These are phyloP conservation scores for Agapetus fuscipes DNA, from an alignment of 2,888 invertebrate species.

Conservation along the genomic window DNA sequence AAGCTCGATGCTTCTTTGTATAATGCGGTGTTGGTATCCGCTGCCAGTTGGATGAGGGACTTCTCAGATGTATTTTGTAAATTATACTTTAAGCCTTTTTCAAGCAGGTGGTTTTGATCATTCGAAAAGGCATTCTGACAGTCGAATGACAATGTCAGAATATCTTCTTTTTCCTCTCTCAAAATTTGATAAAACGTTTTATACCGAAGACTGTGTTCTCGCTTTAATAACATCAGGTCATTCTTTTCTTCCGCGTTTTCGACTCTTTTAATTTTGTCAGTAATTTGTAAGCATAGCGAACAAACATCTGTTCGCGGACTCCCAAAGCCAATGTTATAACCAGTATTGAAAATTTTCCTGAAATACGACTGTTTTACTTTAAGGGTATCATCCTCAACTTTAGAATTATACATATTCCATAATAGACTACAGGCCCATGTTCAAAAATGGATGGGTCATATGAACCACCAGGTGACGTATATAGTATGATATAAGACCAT, in stretches of 20 bases:
- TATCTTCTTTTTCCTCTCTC: constrained; percentile 19
- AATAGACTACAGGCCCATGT: no score
- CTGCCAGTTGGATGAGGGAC: no score
- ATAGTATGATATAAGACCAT: no score
- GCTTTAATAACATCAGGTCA: constrained; percentile 21
- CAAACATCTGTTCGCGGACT: constrained; percentile 22
- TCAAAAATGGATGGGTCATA: no score
- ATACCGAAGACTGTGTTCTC: constrained; percentile 22
- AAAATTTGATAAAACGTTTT: constrained; percentile 23
- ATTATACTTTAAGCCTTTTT: no score
- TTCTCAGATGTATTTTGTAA: no score
- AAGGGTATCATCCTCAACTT: not conserved
- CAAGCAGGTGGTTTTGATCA: no score
- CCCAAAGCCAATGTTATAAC: constrained; percentile 23
- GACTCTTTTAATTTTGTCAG: constrained; percentile 23
- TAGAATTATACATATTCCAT: constrained; percentile 1
- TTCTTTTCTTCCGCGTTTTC: constrained; percentile 21
- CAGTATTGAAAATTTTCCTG: constrained; percentile 22
- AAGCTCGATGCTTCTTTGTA: no score
- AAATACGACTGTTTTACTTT: constrained; percentile 9
- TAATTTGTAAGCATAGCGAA: constrained; percentile 21
- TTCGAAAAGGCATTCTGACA: no score
- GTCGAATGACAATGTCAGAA: constrained; percentile 22
- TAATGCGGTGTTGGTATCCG: no score
- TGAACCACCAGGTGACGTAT: no score